Base-by-base conservation (phyloP, 1,140 invertebrate genomes). In the Drosophila nebulosa region DNA sequence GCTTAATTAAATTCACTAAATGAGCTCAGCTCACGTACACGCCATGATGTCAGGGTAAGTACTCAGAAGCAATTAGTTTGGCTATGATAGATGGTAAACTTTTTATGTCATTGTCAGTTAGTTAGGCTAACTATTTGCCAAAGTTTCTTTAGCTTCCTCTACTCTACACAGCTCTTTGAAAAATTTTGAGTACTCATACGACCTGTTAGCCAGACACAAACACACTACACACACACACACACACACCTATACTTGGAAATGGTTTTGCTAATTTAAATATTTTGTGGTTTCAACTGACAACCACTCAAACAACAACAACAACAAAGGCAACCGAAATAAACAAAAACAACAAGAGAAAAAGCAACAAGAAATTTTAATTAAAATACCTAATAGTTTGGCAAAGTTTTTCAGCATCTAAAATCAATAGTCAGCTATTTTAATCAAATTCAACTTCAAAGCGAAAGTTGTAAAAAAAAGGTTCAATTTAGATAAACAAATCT, bases 1-100 rank as follows among this genome's bases (percentile, higher is more conserved):
- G 78, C 72, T 78, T 85, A 85, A 85, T 85, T 85, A 86, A 85
- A 85, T 86, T 86, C 73, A 80, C 80, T 85, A 78, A 71, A 61
- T 46, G 51, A 32, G 42, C 36, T 65, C 60, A 69, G 68, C 74
- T 85, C 69, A 69, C 64, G 80, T 85, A 75, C 75, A 72, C 75
- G 79, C 62, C 64, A 52, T 35, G 64, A 46, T 61, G 66, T 10
- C 35, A 10, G 14, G 3, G 24, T 5, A 24, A 32, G 27, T 46
- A 12, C 39, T 32, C 27, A 46, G 21, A 18, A 65, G 70, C 74
- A 78, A 83, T 83, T 79, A 84, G 79, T 66, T 69, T 30, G 58
- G 55, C 46, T 55, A 85, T 77, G 72, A 78, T 83, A 62, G 64
- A 75, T 71, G 55, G 35, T 36, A 16, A 58, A 65, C 18, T 21